Base-by-base conservation (phyloP, 2,888 invertebrate species). In the Schrankia costaestrigalis region DNA sequence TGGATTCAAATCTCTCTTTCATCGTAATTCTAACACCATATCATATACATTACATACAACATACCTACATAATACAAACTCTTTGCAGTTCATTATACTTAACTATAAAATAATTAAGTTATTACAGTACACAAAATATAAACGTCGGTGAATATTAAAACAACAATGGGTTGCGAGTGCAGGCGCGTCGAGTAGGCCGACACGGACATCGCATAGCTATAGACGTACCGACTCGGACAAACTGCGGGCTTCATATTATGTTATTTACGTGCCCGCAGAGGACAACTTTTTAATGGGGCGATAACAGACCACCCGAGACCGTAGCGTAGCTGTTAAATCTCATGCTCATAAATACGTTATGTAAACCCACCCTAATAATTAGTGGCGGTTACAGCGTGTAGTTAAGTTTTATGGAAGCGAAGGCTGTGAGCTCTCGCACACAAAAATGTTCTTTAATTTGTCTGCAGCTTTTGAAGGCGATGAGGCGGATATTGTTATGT, bases 341-440 rank as follows among this genome's bases (percentile, higher is more conserved):
- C 79, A 65, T 72, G 75, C 78, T 81, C 86, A 85, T 87, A 86
- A 87, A 86, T 87, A 86, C 72, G 79, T 81, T 84, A 86, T 86
- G 87, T 85, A 85, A 86, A 84, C 85, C 83, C 72, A 80, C 85
- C 86, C 85, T 85, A 78, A 86, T 86, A 85, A 87, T 87, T 87
- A 87, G 87, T 82, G 78, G 78, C 72, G 77, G 83, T 84, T 84
- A 83, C 82, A 75, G 75, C 72, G 71, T 71, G 78, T 78, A 81
- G 80, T 86, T 86, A 83, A 83, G 83, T 84, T 86, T 86, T 86
- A 86, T 83, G 82, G 70, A 69, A 65, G 63, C 60, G 69, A 70
- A 70, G 65, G 73, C 68, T 64, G 63, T 60, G 69, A 70, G 70
- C 64, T 72, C 68, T 64, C 60, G 58, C 50, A 58, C 56, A 76